These are phyloP conservation scores for Cololabis saira DNA, from an alignment of 2,113 vertebrate species.

Conservation along the genomic window DNA sequence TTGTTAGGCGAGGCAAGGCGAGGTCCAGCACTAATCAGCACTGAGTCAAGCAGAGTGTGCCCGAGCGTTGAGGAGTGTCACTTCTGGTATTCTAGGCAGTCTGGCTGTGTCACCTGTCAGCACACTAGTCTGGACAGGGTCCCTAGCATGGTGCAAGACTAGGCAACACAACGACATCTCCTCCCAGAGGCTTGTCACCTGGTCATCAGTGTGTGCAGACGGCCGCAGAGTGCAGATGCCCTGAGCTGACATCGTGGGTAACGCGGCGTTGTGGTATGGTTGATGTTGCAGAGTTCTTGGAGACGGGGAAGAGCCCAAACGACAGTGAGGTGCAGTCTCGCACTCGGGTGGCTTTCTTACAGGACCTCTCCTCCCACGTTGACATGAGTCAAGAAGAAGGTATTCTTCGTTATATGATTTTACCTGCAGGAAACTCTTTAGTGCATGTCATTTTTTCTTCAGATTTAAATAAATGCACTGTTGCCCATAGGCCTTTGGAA, in stretches of 20 bases:
- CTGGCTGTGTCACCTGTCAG: conserved; percentile 80
- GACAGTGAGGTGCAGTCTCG: conserved; percentile 37
- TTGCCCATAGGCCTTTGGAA: not conserved
- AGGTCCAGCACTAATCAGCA: conserved; percentile 54
- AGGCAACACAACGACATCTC: conserved; percentile 58
- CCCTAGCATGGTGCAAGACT: conserved; percentile 54
- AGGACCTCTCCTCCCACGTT: conserved; percentile 48
- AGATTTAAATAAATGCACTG: not conserved
- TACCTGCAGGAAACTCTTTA: not conserved
- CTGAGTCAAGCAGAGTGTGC: conserved; percentile 41
- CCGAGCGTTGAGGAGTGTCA: conserved; percentile 64
- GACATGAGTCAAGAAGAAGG: conserved; percentile 54
- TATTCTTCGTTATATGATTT: conserved; percentile 25
- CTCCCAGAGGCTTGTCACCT: conserved; percentile 28
- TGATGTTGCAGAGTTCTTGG: conserved; percentile 63
- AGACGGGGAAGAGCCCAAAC: conserved; percentile 50
- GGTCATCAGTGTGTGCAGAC: conserved; percentile 44
- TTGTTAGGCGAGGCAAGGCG: conserved; percentile 72
- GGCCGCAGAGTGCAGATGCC: conserved; percentile 29
- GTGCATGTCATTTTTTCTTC: not conserved
- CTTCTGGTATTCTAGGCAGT: conserved; percentile 77
- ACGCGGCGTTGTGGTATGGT: conserved; percentile 18
- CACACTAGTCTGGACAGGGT: conserved; percentile 71
- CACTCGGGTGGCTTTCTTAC: conserved; percentile 25
- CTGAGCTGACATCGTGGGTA: conserved; percentile 21